These are phyloP conservation scores for Quadroppia sp. DNA, from an alignment of 2,888 invertebrate genomes.

Conservation along the genomic window DNA sequence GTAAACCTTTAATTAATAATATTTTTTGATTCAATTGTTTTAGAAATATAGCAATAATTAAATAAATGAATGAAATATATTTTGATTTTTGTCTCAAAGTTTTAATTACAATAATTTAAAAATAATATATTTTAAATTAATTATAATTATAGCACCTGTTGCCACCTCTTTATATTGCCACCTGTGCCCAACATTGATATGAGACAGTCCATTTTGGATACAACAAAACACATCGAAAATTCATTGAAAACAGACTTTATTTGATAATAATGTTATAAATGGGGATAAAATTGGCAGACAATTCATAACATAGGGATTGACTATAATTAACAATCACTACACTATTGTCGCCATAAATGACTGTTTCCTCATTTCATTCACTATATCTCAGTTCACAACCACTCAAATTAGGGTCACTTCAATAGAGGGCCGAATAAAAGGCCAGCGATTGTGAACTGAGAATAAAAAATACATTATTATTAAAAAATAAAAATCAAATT, in stretches of 20 bases:
- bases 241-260: neutral
- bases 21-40: too few relatives aligned
- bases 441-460: neutral
- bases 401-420: constrained; percentile 30
- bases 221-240: neutral
- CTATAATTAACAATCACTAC: constrained; percentile 16
- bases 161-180: too few relatives aligned
- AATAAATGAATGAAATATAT: too few relatives aligned
- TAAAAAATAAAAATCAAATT: constrained; percentile 23
- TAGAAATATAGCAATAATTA: too few relatives aligned
- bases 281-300: neutral
- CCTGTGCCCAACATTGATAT: too few relatives aligned
- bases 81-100: too few relatives aligned
- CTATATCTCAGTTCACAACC: neutral
- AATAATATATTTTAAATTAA: too few relatives aligned
- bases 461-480: neutral
- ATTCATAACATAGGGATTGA: neutral
- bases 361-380: constrained; percentile 25
- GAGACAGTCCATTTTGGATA: too few relatives aligned
- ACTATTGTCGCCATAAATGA: constrained; percentile 20
- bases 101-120: too few relatives aligned
- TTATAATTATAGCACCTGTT: too few relatives aligned
- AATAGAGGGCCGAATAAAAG: neutral
- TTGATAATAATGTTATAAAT: neutral
- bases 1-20: too few relatives aligned